These are phyloP conservation scores for Galeopterus variegatus DNA, from an alignment of 2,113 vertebrate genomes.

Conservation along the genomic window DNA sequence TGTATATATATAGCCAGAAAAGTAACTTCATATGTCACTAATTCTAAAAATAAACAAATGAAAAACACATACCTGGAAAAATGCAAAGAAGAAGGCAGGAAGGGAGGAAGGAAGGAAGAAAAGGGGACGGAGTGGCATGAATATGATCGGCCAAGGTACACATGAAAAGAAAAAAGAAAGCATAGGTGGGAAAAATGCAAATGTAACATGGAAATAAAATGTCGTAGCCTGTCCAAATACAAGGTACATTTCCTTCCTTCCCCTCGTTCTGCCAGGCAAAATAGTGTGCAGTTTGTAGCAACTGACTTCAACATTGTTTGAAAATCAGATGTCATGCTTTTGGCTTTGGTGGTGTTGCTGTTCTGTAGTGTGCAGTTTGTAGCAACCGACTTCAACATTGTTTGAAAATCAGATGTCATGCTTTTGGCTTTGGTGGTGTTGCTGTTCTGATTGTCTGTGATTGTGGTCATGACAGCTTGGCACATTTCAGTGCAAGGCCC, in stretches of 20 bases:
- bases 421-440: background rate
- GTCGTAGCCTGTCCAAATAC: background rate
- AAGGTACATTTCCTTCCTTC: background rate
- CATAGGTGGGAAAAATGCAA: background rate
- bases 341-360: no score
- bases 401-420: background rate
- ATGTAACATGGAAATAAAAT: background rate
- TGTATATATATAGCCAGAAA: background rate
- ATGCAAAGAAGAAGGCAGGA: background rate
- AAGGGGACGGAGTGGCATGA: background rate
- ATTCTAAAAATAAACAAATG: background rate
- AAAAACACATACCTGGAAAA: background rate
- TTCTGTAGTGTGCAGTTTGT: rapidly evolving
- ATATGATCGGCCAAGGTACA: rapidly evolving
- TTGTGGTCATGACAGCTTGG: background rate
- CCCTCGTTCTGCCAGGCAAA: no score
- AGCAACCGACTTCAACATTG: rapidly evolving
- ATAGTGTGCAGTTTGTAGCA: rapidly evolving
- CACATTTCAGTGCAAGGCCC: background rate
- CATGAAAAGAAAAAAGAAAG: background rate
- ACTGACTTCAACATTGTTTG: rapidly evolving
- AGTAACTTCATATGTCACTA: background rate
- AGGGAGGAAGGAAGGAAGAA: background rate
- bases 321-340: background rate
- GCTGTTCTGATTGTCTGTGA: no score